Conservation (phyloP, 2,888 invertebrate species). For the Leuctra nigra region DNA sequence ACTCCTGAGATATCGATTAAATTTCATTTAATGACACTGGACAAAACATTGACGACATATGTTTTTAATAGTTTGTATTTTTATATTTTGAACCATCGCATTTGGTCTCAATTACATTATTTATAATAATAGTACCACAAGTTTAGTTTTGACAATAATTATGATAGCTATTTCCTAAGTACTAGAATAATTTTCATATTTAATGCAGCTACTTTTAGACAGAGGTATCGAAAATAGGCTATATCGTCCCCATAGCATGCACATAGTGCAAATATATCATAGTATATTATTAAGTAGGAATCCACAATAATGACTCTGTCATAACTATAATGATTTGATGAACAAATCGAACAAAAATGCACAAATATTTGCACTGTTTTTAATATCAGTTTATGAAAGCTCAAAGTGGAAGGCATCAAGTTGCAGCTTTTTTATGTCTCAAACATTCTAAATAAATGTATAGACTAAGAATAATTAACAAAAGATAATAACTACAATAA, state of each 20-base stretch:
- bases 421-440: too few species aligned
- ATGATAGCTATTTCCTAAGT: neutral
- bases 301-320: neutral
- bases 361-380: neutral
- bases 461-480: too few species aligned
- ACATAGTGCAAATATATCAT: conserved; percentile 24
- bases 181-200: neutral
- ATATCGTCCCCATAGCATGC: conserved; percentile 19
- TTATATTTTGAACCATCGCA: conserved; percentile 8
- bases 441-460: too few species aligned
- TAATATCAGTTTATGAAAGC: neutral
- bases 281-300: too few species aligned
- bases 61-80: neutral
- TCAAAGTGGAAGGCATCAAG: conserved; percentile 14
- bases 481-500: too few species aligned
- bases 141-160: too few species aligned
- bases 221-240: conserved; percentile 24
- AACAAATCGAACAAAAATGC: neutral
- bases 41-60: neutral
- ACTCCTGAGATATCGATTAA: neutral
- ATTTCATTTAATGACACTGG: neutral
- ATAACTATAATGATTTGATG: neutral
- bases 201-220: conserved; percentile 10
- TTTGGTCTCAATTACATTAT: conserved; percentile 10
- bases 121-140: neutral